A percentile compares a stretch with the other conserved stretches of the same genome.
These are phyloP conservation scores for Drymodes brunneopygia DNA, from an alignment of 2,113 vertebrate species.

Conservation along the genomic window DNA sequence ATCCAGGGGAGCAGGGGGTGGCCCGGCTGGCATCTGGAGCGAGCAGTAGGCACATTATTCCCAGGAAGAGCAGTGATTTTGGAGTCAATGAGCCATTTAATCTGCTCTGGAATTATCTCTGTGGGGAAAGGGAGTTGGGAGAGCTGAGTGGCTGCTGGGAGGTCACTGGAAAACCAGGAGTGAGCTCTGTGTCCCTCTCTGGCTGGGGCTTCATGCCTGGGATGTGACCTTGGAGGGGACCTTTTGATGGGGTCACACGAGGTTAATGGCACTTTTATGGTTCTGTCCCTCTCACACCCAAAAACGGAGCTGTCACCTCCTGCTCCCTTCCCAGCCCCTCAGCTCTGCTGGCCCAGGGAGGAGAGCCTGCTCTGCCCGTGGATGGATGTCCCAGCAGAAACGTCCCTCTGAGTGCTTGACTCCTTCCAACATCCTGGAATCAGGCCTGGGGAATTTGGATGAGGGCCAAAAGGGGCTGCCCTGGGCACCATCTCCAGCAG, in stretches of 20 bases:
- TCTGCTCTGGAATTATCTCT: neutral
- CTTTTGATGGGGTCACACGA: rapidly evolving
- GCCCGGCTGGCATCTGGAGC: neutral
- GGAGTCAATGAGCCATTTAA: neutral
- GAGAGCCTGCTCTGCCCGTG: rapidly evolving
- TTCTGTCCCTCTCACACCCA: rapidly evolving
- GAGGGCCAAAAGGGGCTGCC: neutral
- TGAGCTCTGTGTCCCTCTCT: neutral
- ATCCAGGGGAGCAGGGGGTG: neutral
- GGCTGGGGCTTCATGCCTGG: neutral
- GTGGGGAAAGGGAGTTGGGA: neutral
- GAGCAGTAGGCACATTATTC: neutral
- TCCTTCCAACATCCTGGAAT: rapidly evolving
- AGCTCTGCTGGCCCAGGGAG: neutral
- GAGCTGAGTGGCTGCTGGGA: neutral
- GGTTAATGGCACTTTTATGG: neutral
- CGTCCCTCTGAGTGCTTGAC: neutral
- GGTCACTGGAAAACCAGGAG: neutral
- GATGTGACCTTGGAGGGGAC: neutral
- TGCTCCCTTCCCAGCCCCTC: rapidly evolving
- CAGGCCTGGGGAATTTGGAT: neutral
- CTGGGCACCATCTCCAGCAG: neutral
- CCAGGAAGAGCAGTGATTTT: neutral
- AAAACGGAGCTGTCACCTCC: rapidly evolving
- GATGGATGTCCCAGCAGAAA: rapidly evolving